Percentiles rank a stretch among this genome's conserved stretches.
These are phyloP conservation scores for Lontra canadensis DNA, from an alignment of 2,113 vertebrate species.

Conservation along the genomic window DNA sequence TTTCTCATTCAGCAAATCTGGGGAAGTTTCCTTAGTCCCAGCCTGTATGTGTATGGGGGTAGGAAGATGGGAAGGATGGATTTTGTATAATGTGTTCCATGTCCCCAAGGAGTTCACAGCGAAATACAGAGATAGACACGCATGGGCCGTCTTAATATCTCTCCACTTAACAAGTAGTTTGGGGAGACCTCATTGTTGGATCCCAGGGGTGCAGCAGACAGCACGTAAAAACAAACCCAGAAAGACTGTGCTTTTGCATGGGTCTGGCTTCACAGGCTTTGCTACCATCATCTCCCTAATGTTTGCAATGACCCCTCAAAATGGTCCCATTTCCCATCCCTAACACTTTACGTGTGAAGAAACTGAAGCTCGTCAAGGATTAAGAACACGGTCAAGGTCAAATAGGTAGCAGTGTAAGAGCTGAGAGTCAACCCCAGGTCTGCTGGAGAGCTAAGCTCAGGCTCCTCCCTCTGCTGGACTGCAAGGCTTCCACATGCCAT, in stretches of 20 bases:
- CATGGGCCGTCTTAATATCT: neutral
- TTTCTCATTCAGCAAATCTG: neutral
- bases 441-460: neutral
- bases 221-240: neutral
- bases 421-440: neutral
- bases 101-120: neutral
- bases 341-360: neutral
- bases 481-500: neutral
- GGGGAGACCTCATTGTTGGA: neutral
- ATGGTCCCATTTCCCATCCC: neutral
- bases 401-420: neutral
- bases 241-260: neutral
- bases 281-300: neutral
- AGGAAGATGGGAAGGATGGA: neutral
- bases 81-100: too few relatives aligned
- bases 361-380: neutral
- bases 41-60: neutral
- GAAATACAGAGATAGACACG: neutral
- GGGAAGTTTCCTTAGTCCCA: neutral
- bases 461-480: neutral
- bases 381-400: neutral
- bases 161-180: neutral
- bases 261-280: neutral
- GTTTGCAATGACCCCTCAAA: neutral
- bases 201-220: neutral